Evolutionary conservation across 2,888 invertebrate species (phyloP), one percentile per base, ranked within the genome.

Genomic region (Nowickia ferox): DNA sequence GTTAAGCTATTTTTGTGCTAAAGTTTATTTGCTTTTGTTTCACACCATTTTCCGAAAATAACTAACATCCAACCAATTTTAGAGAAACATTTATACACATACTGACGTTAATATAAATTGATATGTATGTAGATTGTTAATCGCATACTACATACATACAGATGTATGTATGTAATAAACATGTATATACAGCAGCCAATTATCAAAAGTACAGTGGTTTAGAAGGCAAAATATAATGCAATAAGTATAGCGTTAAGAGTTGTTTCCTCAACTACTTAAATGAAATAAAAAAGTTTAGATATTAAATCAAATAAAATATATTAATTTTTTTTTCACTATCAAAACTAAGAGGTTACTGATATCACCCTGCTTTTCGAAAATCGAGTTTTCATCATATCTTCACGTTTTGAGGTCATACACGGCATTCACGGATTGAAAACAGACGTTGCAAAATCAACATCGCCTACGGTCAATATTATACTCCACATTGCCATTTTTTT

Each of bases 1-100:
- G 15, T 72, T 22, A 65, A 57, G 44, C 66, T 75, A 38, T 66
- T 74, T 13, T 80, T 59, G 17, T 48, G 17, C 17, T 17, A 59
- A 59, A 74, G 30, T 42, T 74, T 74, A 66, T 72, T 48, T 72
- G n/a, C 22, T 46, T 48, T 63, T 38, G 11, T 40, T 78, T 69
- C 13, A 22, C 13, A 22, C 17, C 15, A 9, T 72, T 72, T 80
- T 57, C 15, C 13, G 19, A 61, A 77, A 53, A 63, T 51, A 63
- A 44, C n/a, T 38, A 78, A 30, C 65, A 61, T 30, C n/a, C 17
- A 66, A n/a, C n/a, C 66, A 57, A 55, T 2, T 44, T 65, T 66
- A 55, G n/a, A 44, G 13, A 17, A n/a, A 76, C 44, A 55, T 65
- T 65, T 40, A 42, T 38, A 53, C 9, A 42, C 17, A 53, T 8